Conservation (phyloP, 2,888 invertebrate genomes). For the Xestia rhomboidea region DNA sequence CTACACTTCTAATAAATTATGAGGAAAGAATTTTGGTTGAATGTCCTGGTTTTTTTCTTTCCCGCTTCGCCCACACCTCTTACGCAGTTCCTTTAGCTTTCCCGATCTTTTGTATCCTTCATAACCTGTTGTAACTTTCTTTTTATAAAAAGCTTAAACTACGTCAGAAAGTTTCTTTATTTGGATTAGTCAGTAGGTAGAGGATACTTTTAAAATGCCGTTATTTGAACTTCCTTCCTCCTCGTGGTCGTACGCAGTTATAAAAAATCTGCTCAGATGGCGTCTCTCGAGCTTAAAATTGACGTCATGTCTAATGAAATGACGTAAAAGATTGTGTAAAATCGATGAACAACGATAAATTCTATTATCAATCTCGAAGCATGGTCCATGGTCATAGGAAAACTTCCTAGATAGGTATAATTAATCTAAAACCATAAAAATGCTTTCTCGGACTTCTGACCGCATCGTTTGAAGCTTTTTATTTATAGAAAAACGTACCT, state of each 20-base stretch:
- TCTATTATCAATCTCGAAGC: not conserved
- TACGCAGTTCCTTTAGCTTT: conserved; percentile 17
- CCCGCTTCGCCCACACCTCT: not conserved
- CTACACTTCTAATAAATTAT: not conserved
- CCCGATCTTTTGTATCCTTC: conserved; percentile 18
- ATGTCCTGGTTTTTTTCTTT: not conserved
- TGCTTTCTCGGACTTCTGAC: conserved; percentile 27
- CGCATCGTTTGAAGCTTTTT: conserved; percentile 8
- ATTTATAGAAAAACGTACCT: not conserved
- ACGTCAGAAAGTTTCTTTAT: conserved; percentile 30
- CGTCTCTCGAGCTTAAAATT: not conserved
- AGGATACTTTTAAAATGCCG: conserved; percentile 7
- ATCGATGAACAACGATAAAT: not conserved
- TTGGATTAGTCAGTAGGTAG: not conserved
- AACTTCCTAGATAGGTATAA: conserved; percentile 14
- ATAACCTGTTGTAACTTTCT: conserved; percentile 5
- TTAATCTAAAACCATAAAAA: conserved; percentile 31
- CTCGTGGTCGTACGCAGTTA: not conserved
- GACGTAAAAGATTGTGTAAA: conserved; percentile 8
- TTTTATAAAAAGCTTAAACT: not conserved
- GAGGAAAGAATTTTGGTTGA: not conserved
- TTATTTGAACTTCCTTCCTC: conserved; percentile 52
- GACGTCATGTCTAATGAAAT: conserved; percentile 34
- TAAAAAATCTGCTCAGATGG: conserved; percentile 17
- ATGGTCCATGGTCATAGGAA: conserved; percentile 3